Evolutionary conservation across 2,797 vertebrate species (phyloP).

Genomic region (Spinus olivaceus): DNA sequence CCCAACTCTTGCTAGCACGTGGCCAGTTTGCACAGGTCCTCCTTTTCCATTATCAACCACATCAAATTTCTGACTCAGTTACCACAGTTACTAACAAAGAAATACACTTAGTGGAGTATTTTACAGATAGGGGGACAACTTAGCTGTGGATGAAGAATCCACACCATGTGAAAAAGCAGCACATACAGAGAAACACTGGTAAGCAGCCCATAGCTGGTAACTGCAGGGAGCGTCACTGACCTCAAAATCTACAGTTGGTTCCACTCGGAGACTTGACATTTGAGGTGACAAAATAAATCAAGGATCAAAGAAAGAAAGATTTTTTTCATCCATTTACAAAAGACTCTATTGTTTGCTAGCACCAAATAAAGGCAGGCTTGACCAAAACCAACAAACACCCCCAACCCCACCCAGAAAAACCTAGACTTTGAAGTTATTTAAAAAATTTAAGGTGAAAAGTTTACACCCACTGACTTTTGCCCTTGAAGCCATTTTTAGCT

Average conservation of each 20-base stretch:
- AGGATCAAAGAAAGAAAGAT: background rate
- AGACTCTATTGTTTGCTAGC: background rate
- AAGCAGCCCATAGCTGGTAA: background rate
- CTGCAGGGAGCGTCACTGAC: background rate
- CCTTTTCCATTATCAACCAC: background rate
- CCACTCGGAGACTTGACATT: background rate
- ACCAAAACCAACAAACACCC: background rate
- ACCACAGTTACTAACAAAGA: background rate
- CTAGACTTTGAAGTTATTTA: background rate
- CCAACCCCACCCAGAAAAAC: background rate
- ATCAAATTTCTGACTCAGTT: background rate
- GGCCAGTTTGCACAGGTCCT: background rate
- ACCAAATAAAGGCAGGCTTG: background rate
- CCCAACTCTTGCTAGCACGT: background rate
- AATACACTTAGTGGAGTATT: background rate
- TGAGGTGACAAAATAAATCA: slow-evolving; percentile 9
- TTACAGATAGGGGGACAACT: background rate
- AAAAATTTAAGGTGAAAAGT: background rate
- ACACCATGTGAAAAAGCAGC: background rate
- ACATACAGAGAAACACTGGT: background rate
- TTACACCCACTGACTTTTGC: background rate
- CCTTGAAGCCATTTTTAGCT: background rate
- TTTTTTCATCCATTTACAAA: background rate
- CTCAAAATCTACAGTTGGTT: background rate
- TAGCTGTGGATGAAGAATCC: background rate